Conservation (phyloP, 2,797 vertebrate species). For the Melopsittacus undulatus region DNA sequence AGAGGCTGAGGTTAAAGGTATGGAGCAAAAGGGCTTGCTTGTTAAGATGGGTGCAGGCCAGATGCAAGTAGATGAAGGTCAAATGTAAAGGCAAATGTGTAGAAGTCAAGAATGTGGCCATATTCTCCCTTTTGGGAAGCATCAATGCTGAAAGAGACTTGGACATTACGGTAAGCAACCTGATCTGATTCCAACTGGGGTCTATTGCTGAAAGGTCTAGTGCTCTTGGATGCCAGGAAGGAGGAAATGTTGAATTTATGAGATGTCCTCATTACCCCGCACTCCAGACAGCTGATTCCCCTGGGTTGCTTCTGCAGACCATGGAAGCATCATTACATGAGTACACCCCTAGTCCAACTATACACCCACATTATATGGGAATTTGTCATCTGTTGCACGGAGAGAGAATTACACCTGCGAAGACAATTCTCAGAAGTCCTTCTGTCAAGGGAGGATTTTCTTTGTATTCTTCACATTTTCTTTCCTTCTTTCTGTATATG, state of each 20-base stretch:
- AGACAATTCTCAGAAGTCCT: background rate
- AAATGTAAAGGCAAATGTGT: background rate
- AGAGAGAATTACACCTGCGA: background rate
- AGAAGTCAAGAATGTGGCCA: fast-evolving
- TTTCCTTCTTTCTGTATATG: background rate
- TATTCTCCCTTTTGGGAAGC: background rate
- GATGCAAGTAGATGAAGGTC: background rate
- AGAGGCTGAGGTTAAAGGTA: background rate
- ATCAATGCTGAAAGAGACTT: background rate
- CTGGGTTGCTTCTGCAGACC: background rate
- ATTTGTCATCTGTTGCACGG: fast-evolving
- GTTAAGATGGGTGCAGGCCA: background rate
- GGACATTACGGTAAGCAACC: background rate
- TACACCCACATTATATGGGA: background rate
- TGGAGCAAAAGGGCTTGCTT: background rate
- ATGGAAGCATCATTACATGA: background rate
- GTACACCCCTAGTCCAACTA: background rate
- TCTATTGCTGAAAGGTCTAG: background rate
- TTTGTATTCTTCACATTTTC: background rate
- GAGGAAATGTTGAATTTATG: background rate
- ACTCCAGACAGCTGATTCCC: background rate
- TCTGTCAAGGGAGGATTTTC: background rate
- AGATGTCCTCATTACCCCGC: background rate
- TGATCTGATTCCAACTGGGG: fast-evolving
- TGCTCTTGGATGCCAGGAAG: background rate